These are phyloP conservation scores for Piezodorus guildinii DNA, from an alignment of 1,140 invertebrate species.

Conservation along the genomic window DNA sequence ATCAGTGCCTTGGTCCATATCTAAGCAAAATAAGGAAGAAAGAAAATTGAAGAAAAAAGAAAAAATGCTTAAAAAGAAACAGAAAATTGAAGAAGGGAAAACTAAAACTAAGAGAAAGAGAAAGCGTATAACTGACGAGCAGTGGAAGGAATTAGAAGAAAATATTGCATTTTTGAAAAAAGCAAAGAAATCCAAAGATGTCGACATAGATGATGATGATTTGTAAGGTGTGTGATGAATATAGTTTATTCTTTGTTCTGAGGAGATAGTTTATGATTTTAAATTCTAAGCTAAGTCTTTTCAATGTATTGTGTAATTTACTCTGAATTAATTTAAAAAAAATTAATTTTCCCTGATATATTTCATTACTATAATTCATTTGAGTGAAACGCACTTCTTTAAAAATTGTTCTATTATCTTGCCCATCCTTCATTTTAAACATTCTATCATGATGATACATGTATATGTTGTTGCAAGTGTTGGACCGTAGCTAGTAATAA, in stretches of 20 bases:
- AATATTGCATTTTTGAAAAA: slow-evolving; percentile 80
- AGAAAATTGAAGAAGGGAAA: slow-evolving; percentile 36
- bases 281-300: no score
- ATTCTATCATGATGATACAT: no score
- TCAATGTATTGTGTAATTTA: no score
- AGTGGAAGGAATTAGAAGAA: slow-evolving; percentile 69
- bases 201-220: slow-evolving; percentile 16
- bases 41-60: slow-evolving; percentile 46
- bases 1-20: slow-evolving; percentile 66
- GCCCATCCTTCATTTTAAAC: no score
- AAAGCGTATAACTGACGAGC: slow-evolving; percentile 50
- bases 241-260: not conserved
- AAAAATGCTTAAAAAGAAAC: slow-evolving; percentile 44
- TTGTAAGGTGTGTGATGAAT: not conserved
- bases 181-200: slow-evolving; percentile 66
- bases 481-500: no score
- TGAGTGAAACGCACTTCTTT: no score
- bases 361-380: no score
- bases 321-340: no score
- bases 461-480: no score
- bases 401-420: no score
- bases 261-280: no score
- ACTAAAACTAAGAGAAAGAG: slow-evolving; percentile 34
- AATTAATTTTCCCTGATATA: no score
- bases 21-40: slow-evolving; percentile 61